Percentiles rank a stretch among this genome's conserved stretches.
phyloP scores from a whole-genome alignment of 2,888 invertebrate species.

The Tenthredo distinguenda region DNA sequence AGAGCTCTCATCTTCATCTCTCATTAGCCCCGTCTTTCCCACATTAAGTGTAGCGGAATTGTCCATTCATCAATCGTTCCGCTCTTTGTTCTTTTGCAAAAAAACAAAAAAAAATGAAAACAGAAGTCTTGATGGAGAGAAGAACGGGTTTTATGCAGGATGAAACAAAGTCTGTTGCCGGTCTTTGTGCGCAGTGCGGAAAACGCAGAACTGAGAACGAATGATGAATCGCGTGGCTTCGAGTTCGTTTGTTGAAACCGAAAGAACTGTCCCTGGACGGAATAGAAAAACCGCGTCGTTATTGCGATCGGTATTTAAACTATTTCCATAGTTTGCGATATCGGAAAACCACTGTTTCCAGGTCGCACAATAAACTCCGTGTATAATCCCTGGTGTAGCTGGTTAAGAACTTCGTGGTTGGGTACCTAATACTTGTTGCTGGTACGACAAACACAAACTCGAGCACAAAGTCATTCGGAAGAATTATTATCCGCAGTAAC shows the following conservation, averaged over 20 bases:
- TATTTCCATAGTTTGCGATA: neutral
- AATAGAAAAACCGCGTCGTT: neutral
- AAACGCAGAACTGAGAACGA: neutral
- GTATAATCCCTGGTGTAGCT: conserved; percentile 7
- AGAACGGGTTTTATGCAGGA: neutral
- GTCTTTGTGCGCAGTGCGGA: neutral
- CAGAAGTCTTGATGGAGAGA: neutral
- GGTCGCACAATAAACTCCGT: neutral
- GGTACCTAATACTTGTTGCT: conserved; percentile 29
- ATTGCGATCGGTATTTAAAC: neutral
- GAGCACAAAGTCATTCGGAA: neutral
- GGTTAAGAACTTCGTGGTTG: neutral
- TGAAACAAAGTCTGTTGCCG: neutral
- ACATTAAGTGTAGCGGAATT: too few relatives aligned
- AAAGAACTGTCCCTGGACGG: neutral
- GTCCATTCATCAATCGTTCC: conserved; percentile 10
- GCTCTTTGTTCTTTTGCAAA: neutral
- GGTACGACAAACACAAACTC: neutral
- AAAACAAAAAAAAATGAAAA: neutral
- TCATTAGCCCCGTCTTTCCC: neutral
- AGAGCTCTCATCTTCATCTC: neutral
- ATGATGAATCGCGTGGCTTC: neutral
- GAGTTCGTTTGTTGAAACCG: neutral
- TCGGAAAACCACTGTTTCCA: neutral
- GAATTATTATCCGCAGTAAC: conserved; percentile 13